Conservation (phyloP, 1,140 invertebrate species). For the Megathymus violae region DNA sequence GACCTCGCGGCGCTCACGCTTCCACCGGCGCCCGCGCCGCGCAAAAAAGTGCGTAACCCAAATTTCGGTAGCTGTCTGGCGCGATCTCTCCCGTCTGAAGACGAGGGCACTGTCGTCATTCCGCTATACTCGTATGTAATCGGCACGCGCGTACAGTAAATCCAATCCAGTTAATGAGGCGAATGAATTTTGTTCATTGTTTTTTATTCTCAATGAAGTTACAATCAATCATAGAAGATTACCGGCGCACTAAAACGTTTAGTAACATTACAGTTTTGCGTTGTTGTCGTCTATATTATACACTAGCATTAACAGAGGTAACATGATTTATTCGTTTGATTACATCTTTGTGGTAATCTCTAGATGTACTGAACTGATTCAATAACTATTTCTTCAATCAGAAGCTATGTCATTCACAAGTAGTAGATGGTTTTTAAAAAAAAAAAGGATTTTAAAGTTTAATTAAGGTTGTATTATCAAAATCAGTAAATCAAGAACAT, state of each 20-base stretch:
- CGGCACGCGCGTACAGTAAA: slow-evolving; percentile 53
- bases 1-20: slow-evolving; percentile 53
- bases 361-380: too few relatives aligned
- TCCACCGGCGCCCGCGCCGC: slow-evolving; percentile 63
- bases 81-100: slow-evolving; percentile 56
- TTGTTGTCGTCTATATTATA: too few relatives aligned
- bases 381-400: too few relatives aligned
- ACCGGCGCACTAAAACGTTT: slow-evolving; percentile 12
- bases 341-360: too few relatives aligned
- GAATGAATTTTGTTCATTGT: slow-evolving; percentile 19
- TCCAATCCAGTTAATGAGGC: slow-evolving; percentile 43
- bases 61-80: slow-evolving; percentile 78
- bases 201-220: slow-evolving; percentile 5
- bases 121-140: slow-evolving; percentile 47
- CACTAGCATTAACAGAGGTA: too few relatives aligned
- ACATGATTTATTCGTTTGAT: too few relatives aligned
- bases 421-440: too few relatives aligned
- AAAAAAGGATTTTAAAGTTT: too few relatives aligned
- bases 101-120: slow-evolving; percentile 44
- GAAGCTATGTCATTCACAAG: too few relatives aligned
- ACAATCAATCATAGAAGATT: slow-evolving; percentile 12
- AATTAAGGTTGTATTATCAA: too few relatives aligned
- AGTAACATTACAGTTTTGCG: slow-evolving; percentile 10
- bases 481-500: too few relatives aligned
- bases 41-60: slow-evolving; percentile 75